A percentile compares a stretch with the other conserved stretches of the same genome.
phyloP scores from a whole-genome alignment of 1,140 invertebrate genomes.

The Aphidius ervi region DNA sequence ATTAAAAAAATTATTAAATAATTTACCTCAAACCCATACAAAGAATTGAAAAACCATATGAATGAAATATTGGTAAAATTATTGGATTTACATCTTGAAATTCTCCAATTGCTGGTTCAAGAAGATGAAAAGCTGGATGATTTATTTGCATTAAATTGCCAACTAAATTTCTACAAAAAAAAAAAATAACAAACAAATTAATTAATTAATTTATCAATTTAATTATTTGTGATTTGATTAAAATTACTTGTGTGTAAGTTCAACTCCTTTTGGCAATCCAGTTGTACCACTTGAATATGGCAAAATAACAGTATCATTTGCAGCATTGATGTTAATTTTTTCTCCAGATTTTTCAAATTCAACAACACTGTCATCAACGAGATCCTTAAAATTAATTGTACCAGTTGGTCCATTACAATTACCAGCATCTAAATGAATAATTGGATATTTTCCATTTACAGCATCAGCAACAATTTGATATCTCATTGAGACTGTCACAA shows the following conservation, averaged over 20 bases:
- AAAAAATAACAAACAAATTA: background rate
- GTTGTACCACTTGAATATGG: slow-evolving; percentile 83
- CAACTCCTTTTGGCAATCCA: slow-evolving; percentile 83
- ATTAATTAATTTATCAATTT: background rate
- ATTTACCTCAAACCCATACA: slow-evolving; percentile 60
- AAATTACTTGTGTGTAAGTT: slow-evolving; percentile 62
- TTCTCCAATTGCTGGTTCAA: too few species aligned
- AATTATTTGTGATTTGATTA: slow-evolving; percentile 1
- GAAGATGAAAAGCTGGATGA: too few species aligned
- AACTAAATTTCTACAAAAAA: background rate
- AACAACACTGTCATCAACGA: slow-evolving; percentile 22
- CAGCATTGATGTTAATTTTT: slow-evolving; percentile 38
- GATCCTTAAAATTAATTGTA: slow-evolving; percentile 54
- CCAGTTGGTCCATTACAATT: slow-evolving; percentile 30
- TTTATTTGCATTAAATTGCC: too few species aligned
- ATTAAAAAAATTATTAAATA: slow-evolving; percentile 36
- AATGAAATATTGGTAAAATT: slow-evolving; percentile 2
- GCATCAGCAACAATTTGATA: slow-evolving; percentile 44
- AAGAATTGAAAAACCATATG: slow-evolving; percentile 48
- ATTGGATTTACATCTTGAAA: background rate
- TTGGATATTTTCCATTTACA: slow-evolving; percentile 55
- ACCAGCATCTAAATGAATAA: slow-evolving; percentile 45
- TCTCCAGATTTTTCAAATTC: slow-evolving; percentile 39
- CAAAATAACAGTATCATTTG: slow-evolving; percentile 55
- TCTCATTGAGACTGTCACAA: slow-evolving; percentile 43